These are phyloP conservation scores for Ypsolopha scabrella DNA, from an alignment of 2,888 invertebrate genomes.

Conservation along the genomic window DNA sequence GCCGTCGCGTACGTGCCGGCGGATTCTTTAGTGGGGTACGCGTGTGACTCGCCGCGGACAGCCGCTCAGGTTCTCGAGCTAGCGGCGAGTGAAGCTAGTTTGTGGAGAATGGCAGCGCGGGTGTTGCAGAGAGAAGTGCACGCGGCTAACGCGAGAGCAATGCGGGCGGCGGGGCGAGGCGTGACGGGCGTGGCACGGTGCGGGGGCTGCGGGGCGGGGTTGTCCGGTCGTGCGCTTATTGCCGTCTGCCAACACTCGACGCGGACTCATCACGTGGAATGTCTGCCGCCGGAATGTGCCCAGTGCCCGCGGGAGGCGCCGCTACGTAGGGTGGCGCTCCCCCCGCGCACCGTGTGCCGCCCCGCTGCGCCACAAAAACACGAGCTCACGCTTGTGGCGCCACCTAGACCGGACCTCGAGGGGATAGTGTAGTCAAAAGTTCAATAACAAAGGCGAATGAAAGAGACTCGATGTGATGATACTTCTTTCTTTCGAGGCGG, in stretches of 20 bases:
- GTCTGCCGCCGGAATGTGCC: conserved; percentile 39
- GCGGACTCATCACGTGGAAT: conserved; percentile 15
- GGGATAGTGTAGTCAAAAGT: conserved; percentile 28
- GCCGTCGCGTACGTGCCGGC: conserved; percentile 35
- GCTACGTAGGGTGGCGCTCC: conserved; percentile 18
- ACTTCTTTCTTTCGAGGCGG: no score
- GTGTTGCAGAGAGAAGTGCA: conserved; percentile 18
- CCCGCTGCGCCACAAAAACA: conserved; percentile 21
- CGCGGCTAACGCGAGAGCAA: conserved; percentile 24
- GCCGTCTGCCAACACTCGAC: conserved; percentile 1
- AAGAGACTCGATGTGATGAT: no score
- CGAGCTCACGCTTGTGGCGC: conserved; percentile 37
- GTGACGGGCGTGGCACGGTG: conserved; percentile 41
- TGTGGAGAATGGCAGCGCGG: conserved; percentile 6
- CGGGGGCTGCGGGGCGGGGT: conserved; percentile 30
- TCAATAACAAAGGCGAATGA: no score
- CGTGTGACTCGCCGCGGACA: conserved; percentile 6
- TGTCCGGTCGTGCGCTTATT: conserved; percentile 15
- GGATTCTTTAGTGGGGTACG: conserved; percentile 28
- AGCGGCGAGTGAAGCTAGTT: conserved; percentile 6
- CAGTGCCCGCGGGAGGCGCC: conserved; percentile 21
- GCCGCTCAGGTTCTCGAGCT: not conserved
- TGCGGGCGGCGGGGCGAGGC: conserved; percentile 34
- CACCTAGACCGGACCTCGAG: conserved; percentile 56
- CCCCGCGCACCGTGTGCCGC: conserved; percentile 14